phyloP scores from a whole-genome alignment of 2,113 vertebrate species.

The Todiramphus saurophagus region DNA sequence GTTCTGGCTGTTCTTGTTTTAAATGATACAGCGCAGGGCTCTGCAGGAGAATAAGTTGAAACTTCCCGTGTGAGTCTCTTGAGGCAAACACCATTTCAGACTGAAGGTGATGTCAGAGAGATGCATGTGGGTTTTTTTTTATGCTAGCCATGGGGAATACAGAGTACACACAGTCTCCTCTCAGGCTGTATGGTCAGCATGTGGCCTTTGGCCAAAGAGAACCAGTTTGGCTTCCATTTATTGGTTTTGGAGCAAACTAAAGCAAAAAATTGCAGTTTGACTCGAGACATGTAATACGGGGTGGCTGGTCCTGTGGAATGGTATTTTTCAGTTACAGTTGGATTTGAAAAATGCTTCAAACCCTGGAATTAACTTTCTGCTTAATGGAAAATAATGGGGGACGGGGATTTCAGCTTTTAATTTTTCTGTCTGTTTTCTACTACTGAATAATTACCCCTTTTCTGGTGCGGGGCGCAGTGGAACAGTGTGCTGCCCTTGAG shows the following conservation, averaged over 20 bases:
- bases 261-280: background rate
- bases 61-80: background rate
- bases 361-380: slow-evolving; percentile 7
- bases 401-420: background rate
- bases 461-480: background rate
- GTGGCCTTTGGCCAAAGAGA: background rate
- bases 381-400: background rate
- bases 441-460: background rate
- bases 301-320: background rate
- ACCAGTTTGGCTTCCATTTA: slow-evolving; percentile 3
- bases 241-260: background rate
- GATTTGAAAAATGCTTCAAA: slow-evolving; percentile 8
- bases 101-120: slow-evolving; percentile 11
- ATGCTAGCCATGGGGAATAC: background rate
- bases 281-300: background rate
- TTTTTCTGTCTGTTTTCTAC: background rate
- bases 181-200: background rate
- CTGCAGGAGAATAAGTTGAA: slow-evolving; percentile 26
- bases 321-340: slow-evolving; percentile 16
- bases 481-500: background rate
- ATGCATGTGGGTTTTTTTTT: background rate
- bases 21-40: background rate
- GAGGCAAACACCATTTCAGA: background rate
- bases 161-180: background rate
- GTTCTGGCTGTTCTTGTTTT: background rate